Percentiles rank a stretch among this genome's conserved stretches.
Evolutionary conservation across 92 coral and sea anemone species (phyloP).

Genomic region (Phymanthus crucifer): DNA sequence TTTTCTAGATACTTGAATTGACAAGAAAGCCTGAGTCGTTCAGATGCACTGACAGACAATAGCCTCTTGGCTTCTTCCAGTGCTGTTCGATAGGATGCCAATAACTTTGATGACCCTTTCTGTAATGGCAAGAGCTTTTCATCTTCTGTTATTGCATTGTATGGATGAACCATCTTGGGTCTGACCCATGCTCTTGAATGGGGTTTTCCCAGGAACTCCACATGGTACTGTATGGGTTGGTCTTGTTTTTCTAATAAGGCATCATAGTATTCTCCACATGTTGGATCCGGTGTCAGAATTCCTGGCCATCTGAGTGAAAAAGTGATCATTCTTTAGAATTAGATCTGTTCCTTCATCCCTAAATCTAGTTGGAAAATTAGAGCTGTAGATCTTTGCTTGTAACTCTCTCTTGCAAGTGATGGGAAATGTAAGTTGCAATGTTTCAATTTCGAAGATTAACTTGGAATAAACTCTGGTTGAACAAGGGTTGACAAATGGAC

Average conservation of each 20-base stretch:
- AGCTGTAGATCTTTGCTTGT: too few species aligned
- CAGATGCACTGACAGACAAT: conserved; percentile 42
- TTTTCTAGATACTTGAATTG: conserved; percentile 56
- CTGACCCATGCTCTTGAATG: conserved; percentile 87
- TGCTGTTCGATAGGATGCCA: conserved; percentile 70
- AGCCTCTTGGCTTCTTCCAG: conserved; percentile 69
- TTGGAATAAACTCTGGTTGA: too few species aligned
- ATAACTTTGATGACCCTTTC: conserved; percentile 59
- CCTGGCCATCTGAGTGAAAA: conserved; percentile 82
- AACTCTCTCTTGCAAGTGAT: too few species aligned
- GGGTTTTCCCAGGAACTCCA: conserved; percentile 87
- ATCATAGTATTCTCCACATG: conserved; percentile 87
- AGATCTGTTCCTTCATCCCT: background rate
- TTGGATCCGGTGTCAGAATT: conserved; percentile 84
- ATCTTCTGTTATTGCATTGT: conserved; percentile 57
- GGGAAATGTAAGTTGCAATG: too few species aligned
- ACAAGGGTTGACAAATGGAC: too few species aligned
- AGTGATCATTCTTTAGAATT: background rate
- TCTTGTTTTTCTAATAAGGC: conserved; percentile 83
- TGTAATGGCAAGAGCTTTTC: conserved; percentile 60
- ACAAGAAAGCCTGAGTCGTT: conserved; percentile 61
- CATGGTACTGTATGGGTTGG: conserved; percentile 88
- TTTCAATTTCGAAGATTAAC: too few species aligned
- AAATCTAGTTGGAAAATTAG: too few species aligned
- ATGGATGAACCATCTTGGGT: conserved; percentile 71